Percentiles rank a stretch among this genome's conserved stretches.
Conservation (phyloP, 2,888 invertebrate genomes). For the Branchipolynoe longqiensis region DNA sequence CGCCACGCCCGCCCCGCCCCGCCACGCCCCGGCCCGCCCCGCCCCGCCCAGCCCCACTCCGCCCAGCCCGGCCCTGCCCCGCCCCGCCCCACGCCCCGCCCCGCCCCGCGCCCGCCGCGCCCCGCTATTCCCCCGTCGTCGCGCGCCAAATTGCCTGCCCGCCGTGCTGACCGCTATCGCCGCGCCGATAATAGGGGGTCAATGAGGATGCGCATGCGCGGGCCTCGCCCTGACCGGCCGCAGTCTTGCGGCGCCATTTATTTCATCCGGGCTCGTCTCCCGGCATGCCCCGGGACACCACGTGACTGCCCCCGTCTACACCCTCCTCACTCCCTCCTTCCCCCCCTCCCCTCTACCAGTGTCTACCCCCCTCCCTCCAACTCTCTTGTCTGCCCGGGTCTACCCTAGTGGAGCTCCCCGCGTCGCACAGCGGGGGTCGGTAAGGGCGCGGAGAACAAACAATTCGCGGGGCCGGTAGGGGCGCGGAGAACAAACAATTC, state of each 20-base stretch:
- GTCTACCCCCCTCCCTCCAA: neutral
- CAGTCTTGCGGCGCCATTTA: conserved; percentile 43
- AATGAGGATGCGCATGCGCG: conserved; percentile 55
- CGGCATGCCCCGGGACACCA: neutral
- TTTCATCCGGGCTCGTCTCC: conserved; percentile 25
- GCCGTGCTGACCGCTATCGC: conserved; percentile 33
- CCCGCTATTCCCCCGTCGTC: conserved; percentile 11
- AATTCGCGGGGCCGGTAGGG: no score
- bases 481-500: no score
- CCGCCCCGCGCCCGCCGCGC: conserved; percentile 8
- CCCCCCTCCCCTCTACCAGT: neutral
- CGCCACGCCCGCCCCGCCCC: no score
- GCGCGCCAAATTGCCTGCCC: conserved; percentile 40
- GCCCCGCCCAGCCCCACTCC: no score
- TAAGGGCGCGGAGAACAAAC: no score
- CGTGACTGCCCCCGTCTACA: neutral
- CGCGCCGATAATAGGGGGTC: conserved; percentile 53
- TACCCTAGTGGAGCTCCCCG: no score
- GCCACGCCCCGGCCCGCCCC: no score
- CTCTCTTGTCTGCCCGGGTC: no score
- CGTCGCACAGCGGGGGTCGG: no score
- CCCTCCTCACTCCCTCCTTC: neutral
- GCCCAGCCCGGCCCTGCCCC: no score
- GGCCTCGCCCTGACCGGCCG: neutral
- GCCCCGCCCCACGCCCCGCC: no score